Evolutionary conservation across 2,797 vertebrate species (phyloP).

Genomic region (Sternotherus odoratus): DNA sequence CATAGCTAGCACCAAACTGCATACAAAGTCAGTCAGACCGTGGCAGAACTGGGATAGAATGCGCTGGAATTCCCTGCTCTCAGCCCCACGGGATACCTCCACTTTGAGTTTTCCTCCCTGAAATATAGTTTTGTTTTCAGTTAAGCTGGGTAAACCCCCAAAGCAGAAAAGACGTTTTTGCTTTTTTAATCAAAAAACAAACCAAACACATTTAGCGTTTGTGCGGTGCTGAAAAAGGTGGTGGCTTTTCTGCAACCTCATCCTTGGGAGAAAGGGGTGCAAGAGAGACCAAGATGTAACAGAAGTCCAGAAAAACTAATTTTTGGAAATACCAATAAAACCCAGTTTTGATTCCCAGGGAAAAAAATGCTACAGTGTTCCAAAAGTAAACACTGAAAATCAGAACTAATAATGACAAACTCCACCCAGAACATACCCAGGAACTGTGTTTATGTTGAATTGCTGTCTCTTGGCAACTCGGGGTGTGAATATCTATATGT

Average conservation of each 20-base stretch:
- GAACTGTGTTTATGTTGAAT: background rate
- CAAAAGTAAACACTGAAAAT: background rate
- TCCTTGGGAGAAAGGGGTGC: background rate
- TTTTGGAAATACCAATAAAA: background rate
- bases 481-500: background rate
- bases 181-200: too few species aligned
- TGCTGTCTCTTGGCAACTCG: background rate
- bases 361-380: background rate
- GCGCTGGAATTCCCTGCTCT: accelerated
- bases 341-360: background rate
- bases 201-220: background rate
- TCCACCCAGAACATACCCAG: background rate
- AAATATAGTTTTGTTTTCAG: background rate
- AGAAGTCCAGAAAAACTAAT: background rate
- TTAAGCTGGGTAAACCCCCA: background rate
- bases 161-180: background rate
- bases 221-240: background rate
- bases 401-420: background rate
- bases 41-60: background rate
- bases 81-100: accelerated
- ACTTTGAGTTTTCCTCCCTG: accelerated
- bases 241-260: background rate
- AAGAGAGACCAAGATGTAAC: background rate
- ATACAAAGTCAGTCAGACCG: background rate
- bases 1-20: background rate